A percentile compares a stretch with the other conserved stretches of the same genome.
phyloP scores from a whole-genome alignment of 2,888 invertebrate genomes.

The Platycnemis pennipes region DNA sequence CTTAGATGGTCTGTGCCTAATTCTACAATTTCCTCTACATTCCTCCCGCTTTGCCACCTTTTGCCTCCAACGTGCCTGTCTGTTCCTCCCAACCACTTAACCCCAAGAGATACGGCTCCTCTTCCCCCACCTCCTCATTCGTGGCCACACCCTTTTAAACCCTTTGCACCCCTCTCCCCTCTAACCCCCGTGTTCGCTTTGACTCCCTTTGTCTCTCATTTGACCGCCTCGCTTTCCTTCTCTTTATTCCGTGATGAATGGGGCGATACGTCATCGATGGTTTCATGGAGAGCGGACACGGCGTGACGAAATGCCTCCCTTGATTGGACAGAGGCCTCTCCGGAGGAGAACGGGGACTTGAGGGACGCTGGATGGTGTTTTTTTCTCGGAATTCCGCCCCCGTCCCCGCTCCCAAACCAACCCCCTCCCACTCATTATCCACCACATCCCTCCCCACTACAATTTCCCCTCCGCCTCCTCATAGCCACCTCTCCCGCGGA shows the following conservation, averaged over 20 bases:
- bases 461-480: not conserved
- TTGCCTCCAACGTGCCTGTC: no score
- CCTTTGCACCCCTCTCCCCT: not conserved
- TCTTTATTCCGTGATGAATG: constrained; percentile 65
- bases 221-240: constrained; percentile 3
- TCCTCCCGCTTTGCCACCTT: not conserved
- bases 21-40: not conserved
- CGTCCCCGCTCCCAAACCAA: not conserved
- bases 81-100: not conserved
- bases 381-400: not conserved
- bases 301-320: constrained; percentile 62
- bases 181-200: not conserved
- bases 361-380: not conserved
- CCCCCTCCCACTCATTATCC: not conserved
- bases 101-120: not conserved
- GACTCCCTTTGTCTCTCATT: constrained; percentile 36
- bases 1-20: not conserved
- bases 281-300: constrained; percentile 61
- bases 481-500: not conserved
- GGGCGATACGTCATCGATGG: constrained; percentile 59
- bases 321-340: constrained; percentile 39
- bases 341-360: not conserved
- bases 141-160: not conserved
- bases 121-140: not conserved
- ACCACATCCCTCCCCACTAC: not conserved